Evolutionary conservation across 2,888 invertebrate species (phyloP), one percentile per base, ranked within the genome.

Genomic region (Urechis unicinctus): DNA sequence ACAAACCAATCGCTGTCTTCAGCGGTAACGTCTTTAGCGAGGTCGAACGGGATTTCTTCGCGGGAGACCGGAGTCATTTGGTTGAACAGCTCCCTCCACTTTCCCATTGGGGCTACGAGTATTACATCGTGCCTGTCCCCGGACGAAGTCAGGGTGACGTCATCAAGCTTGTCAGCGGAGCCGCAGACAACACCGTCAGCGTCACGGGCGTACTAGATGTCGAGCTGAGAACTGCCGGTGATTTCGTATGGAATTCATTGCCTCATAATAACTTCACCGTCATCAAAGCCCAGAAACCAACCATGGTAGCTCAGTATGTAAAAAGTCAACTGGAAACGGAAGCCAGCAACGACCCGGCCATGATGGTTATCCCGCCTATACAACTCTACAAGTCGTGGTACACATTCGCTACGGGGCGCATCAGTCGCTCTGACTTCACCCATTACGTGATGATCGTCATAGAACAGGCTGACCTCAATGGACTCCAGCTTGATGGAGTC

Each of bases 341-440:
- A 13, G 45, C 2, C 9, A 17, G 17, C 29, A 30, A 4, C 28
- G 66, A 68, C 47, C 69, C 69, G 0, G 60, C 66, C 43, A 66
- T 68, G 63, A 60, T 64, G 2, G 30, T 66, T 6, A 2, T 54
- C n/a, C 54, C 54, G 24, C 44, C 52, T 2, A 42, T 31, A n/a
- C 43, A 52, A 46, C 45, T 28, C 3, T 53, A 53, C 36, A 46
- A 24, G 41, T 30, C 46, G n/a, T 26, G 25, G 21, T 55, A 55
- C 44, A 51, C 42, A 9, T 55, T 55, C 42, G 51, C 51, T 43
- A 55, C 55, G 4, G 48, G 42, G 2, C 24, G 28, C 26, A 21
- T 13, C 24, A 22, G 22, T n/a, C 17, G 22, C 1, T 28, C 31
- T 9, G 24, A 36, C 5, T 50, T 13, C 50, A 51, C 17, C 17